These are phyloP conservation scores for Halotydeus destructor DNA, from an alignment of 1,140 invertebrate genomes.

Conservation along the genomic window DNA sequence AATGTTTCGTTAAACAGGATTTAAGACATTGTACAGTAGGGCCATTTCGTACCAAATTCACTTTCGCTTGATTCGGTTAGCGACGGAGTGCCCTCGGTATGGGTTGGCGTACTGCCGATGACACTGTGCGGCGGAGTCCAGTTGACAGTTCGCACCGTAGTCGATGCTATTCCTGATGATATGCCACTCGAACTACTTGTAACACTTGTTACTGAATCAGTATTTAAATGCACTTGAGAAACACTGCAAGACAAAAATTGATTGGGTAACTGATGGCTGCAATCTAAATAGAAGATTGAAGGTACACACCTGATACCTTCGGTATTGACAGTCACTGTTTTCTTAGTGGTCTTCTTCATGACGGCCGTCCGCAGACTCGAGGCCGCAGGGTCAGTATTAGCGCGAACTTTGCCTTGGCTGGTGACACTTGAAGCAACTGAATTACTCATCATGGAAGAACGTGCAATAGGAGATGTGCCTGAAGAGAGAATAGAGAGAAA, in stretches of 20 bases:
- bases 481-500: not conserved
- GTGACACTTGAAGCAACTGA: not conserved
- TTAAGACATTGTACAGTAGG: not conserved
- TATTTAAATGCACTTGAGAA: constrained; percentile 17
- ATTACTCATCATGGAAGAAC: not conserved
- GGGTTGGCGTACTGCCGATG: constrained; percentile 76
- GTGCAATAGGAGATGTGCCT: not conserved
- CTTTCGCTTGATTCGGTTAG: constrained; percentile 88
- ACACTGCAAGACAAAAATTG: constrained; percentile 9
- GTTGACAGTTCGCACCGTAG: constrained; percentile 34
- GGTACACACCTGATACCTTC: not conserved
- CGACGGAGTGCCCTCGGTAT: constrained; percentile 91
- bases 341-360: constrained; percentile 11
- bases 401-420: not conserved
- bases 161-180: constrained; percentile 31
- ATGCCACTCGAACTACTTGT: constrained; percentile 16
- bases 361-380: constrained; percentile 10
- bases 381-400: constrained; percentile 4
- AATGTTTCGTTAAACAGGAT: not conserved
- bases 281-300: not conserved
- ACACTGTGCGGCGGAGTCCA: constrained; percentile 71
- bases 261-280: not conserved
- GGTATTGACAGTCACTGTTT: too few species aligned
- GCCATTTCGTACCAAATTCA: constrained; percentile 43
- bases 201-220: constrained; percentile 14